Percentiles rank a stretch among this genome's conserved stretches.
These are phyloP conservation scores for Syrphus vitripennis DNA, from an alignment of 2,888 invertebrate species.

Conservation along the genomic window DNA sequence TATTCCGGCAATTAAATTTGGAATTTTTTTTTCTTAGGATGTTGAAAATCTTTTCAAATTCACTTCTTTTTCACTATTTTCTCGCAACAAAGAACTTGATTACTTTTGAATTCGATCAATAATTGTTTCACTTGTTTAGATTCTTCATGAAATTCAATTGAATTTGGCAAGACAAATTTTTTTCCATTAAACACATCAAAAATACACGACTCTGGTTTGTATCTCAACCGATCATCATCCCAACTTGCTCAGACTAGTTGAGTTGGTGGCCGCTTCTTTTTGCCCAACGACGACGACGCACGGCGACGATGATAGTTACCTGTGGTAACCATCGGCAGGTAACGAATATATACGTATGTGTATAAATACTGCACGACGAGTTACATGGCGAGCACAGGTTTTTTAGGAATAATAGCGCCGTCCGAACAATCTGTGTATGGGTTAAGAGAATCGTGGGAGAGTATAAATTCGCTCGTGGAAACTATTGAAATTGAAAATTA, in stretches of 20 bases:
- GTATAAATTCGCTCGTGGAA: neutral
- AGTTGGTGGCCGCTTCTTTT: slow-evolving; percentile 60
- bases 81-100: too few species aligned
- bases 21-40: neutral
- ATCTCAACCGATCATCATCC: slow-evolving; percentile 64
- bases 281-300: slow-evolving; percentile 1
- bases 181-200: slow-evolving; percentile 19
- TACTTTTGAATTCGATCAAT: neutral
- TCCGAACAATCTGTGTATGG: slow-evolving; percentile 5
- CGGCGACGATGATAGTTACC: slow-evolving; percentile 43
- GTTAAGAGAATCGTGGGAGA: slow-evolving; percentile 58
- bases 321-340: slow-evolving; percentile 41
- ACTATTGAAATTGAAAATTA: neutral
- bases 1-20: slow-evolving; percentile 51
- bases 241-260: slow-evolving; percentile 65
- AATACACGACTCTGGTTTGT: slow-evolving; percentile 42
- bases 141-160: neutral
- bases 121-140: neutral
- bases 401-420: slow-evolving; percentile 49
- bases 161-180: slow-evolving; percentile 15
- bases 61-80: neutral
- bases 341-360: neutral
- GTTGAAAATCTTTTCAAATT: neutral
- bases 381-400: slow-evolving; percentile 40
- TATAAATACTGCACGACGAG: neutral